These are phyloP conservation scores for Gulo gulo DNA, from an alignment of 2,113 vertebrate species.

Conservation along the genomic window DNA sequence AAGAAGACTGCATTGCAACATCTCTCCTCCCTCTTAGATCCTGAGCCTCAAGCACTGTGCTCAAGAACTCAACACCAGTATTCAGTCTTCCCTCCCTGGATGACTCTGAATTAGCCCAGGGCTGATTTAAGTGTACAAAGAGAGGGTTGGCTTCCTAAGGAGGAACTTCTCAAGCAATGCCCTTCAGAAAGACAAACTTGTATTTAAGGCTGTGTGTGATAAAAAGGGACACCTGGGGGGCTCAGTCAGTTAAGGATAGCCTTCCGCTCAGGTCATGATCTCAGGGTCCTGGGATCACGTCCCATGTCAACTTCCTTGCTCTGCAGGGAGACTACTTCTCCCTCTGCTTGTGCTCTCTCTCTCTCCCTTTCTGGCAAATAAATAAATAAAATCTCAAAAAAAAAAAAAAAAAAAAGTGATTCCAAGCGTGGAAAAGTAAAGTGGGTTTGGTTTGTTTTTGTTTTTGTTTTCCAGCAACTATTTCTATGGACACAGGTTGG, in stretches of 20 bases:
- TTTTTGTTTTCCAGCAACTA: background rate
- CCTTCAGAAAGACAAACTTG: background rate
- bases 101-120: background rate
- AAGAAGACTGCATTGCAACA: background rate
- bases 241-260: no score
- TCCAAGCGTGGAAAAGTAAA: background rate
- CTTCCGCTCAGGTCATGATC: no score
- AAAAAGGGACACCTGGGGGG: background rate
- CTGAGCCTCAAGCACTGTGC: background rate
- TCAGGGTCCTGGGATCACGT: no score
- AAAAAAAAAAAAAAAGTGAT: background rate
- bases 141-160: background rate
- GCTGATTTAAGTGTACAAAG: background rate
- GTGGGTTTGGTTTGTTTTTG: background rate
- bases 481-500: background rate
- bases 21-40: background rate
- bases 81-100: background rate
- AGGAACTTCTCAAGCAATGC: background rate
- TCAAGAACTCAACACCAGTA: background rate
- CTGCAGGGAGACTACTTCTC: no score
- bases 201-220: background rate
- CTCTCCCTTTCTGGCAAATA: no score
- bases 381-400: no score
- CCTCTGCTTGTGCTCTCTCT: no score
- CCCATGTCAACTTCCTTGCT: no score